Evolutionary conservation across 2,888 invertebrate genomes (phyloP).

Genomic region (Apamea sordens): DNA sequence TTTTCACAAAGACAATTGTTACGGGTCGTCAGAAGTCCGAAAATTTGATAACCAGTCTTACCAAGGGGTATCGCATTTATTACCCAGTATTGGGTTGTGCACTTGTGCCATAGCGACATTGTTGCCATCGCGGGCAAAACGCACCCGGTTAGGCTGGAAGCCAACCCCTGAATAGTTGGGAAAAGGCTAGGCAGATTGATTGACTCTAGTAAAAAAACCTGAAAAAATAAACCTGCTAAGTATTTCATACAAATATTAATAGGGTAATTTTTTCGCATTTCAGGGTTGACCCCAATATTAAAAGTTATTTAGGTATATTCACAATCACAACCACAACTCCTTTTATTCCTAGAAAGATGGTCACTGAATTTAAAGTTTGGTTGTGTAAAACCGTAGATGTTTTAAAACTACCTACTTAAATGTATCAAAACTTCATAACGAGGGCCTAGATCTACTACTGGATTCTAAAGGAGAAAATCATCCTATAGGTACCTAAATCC

Average conservation of each 20-base stretch:
- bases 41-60: background rate
- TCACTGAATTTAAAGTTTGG: background rate
- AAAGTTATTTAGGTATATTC: background rate
- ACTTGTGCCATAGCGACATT: background rate
- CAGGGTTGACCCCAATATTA: background rate
- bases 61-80: background rate
- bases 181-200: background rate
- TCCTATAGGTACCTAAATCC: background rate
- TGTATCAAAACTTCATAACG: background rate
- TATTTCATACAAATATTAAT: background rate
- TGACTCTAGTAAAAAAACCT: background rate
- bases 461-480: background rate
- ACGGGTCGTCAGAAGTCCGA: background rate
- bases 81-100: background rate
- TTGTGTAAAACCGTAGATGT: background rate
- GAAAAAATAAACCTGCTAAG: no score
- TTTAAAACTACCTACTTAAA: background rate
- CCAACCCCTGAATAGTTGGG: background rate
- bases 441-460: no score
- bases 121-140: no score
- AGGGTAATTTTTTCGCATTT: background rate
- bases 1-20: background rate
- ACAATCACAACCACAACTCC: background rate
- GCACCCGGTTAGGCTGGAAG: background rate
- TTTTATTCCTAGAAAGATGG: background rate